Conservation (phyloP, 1,140 invertebrate species). For the Archegozetes longisetosus region DNA sequence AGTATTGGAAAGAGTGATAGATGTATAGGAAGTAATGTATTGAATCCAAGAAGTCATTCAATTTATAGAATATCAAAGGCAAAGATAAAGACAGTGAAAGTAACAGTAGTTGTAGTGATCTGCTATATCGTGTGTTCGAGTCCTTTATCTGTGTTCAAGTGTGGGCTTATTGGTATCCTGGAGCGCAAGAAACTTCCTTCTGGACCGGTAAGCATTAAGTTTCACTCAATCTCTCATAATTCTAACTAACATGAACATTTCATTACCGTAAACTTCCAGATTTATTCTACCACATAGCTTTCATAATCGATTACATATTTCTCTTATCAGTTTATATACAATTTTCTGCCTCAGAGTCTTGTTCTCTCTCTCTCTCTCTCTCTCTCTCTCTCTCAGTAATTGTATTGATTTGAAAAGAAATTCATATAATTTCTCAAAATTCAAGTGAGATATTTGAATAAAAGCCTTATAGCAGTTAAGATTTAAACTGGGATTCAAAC, state of each 20-base stretch:
- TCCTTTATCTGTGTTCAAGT: constrained; percentile 46
- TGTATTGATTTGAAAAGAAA: too few relatives aligned
- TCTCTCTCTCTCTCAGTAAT: too few relatives aligned
- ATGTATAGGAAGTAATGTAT: background rate
- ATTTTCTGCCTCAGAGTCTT: too few relatives aligned
- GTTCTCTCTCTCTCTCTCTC: too few relatives aligned
- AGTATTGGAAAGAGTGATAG: background rate
- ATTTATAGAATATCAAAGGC: constrained; percentile 27
- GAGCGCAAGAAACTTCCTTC: constrained; percentile 16
- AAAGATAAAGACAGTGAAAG: constrained; percentile 57
- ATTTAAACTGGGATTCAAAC: too few relatives aligned
- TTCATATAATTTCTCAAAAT: too few relatives aligned
- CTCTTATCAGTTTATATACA: too few relatives aligned
- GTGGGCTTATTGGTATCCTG: constrained; percentile 16
- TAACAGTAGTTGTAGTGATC: constrained; percentile 52
- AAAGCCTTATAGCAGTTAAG: too few relatives aligned
- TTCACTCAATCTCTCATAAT: background rate
- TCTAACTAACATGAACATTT: constrained; percentile 31
- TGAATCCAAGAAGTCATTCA: constrained; percentile 11
- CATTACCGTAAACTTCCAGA: constrained; percentile 56
- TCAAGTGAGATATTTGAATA: too few relatives aligned
- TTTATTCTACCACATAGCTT: constrained; percentile 59
- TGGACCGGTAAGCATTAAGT: constrained; percentile 15
- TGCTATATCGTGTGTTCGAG: constrained; percentile 49
- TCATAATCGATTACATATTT: too few relatives aligned